These are phyloP conservation scores for Scopus umbretta DNA, from an alignment of 2,113 vertebrate genomes.

Conservation along the genomic window DNA sequence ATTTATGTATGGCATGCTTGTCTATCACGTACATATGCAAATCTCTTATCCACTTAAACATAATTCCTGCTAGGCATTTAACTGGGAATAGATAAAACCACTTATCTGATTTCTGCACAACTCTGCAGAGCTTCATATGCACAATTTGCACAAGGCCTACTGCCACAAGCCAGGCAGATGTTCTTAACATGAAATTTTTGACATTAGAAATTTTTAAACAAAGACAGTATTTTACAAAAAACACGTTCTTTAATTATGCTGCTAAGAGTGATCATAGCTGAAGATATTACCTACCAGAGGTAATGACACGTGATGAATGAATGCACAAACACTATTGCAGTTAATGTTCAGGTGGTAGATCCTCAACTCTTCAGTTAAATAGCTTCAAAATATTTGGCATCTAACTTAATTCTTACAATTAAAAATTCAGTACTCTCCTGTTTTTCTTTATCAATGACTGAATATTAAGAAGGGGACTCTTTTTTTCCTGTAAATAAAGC, in stretches of 20 bases:
- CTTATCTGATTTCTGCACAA: background rate
- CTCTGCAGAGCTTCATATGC: background rate
- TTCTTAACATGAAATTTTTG: background rate
- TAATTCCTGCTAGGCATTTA: background rate
- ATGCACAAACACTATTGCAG: background rate
- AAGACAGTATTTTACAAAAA: background rate
- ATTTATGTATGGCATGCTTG: background rate
- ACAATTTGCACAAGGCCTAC: background rate
- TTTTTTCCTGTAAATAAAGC: background rate
- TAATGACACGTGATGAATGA: background rate
- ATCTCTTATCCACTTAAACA: background rate
- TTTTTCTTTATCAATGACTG: background rate
- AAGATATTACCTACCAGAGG: background rate
- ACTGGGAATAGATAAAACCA: background rate
- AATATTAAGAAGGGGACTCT: background rate
- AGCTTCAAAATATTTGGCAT: background rate
- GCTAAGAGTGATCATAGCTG: background rate
- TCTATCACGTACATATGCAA: background rate
- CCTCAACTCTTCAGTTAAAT: background rate
- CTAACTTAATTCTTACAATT: background rate
- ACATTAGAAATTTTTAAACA: background rate
- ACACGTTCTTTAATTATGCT: background rate
- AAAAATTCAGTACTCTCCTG: background rate
- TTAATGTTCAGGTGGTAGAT: background rate
- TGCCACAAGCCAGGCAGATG: background rate